Conservation (phyloP, 2,888 invertebrate genomes). For the Achlya flavicornis region DNA sequence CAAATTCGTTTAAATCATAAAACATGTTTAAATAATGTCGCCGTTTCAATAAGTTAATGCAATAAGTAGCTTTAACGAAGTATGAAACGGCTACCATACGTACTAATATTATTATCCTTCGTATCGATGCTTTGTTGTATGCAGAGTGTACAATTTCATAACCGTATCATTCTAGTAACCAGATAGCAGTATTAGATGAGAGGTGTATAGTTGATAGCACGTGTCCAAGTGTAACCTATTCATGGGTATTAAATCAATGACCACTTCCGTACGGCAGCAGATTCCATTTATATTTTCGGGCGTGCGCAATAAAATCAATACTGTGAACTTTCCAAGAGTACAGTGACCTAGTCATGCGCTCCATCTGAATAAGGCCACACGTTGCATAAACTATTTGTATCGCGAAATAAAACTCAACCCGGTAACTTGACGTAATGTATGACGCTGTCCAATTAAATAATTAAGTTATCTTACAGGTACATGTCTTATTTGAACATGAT, state of each 20-base stretch:
- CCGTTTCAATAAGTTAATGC: too few relatives aligned
- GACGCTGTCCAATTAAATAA: slow-evolving; percentile 29
- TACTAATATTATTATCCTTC: not conserved
- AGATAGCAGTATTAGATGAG: not conserved
- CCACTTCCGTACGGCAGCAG: slow-evolving; percentile 52
- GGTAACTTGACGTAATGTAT: not conserved
- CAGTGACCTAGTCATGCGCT: slow-evolving; percentile 77
- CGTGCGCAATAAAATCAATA: slow-evolving; percentile 83
- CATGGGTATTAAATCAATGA: slow-evolving; percentile 52
- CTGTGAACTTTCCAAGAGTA: slow-evolving; percentile 79
- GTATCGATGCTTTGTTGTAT: not conserved
- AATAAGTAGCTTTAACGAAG: too few relatives aligned
- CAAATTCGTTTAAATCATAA: too few relatives aligned
- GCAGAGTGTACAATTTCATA: not conserved
- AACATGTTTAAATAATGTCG: not conserved
- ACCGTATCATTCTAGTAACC: not conserved
- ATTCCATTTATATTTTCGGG: slow-evolving; percentile 80
- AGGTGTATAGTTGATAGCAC: not conserved
- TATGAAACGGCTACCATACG: not conserved
- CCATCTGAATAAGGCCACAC: slow-evolving; percentile 68
- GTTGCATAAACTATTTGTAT: slow-evolving; percentile 64
- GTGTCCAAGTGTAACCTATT: slow-evolving; percentile 30
- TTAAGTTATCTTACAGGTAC: slow-evolving; percentile 32
- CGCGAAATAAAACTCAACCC: slow-evolving; percentile 47
- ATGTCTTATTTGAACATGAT: too few relatives aligned